Percentiles rank a stretch among this genome's conserved stretches.
phyloP scores from a whole-genome alignment of 2,797 vertebrate genomes.

The Argya squamiceps region DNA sequence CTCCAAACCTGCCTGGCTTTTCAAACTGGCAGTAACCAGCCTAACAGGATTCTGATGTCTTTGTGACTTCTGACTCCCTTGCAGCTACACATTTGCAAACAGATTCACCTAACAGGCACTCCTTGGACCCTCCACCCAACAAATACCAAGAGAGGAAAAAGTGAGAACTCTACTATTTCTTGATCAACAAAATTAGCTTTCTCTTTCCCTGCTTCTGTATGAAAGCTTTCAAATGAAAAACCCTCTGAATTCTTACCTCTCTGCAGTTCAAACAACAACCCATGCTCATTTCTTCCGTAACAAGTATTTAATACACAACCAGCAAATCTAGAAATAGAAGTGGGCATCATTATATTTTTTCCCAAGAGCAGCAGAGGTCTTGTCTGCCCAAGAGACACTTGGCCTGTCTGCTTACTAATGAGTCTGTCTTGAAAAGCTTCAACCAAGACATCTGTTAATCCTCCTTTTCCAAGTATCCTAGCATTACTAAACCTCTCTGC shows the following conservation, averaged over 20 bases:
- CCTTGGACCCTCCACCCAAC: not conserved
- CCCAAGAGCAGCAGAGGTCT: not conserved
- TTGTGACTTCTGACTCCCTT: not conserved
- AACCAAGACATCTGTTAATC: not conserved
- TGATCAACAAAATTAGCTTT: not conserved
- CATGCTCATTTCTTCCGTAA: constrained; percentile 3
- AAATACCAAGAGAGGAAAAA: not conserved
- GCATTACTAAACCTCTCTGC: not conserved
- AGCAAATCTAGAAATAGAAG: constrained; percentile 19
- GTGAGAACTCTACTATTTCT: not conserved
- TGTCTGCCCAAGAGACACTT: not conserved
- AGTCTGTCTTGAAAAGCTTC: not conserved
- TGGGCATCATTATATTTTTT: not conserved
- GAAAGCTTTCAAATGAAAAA: not conserved
- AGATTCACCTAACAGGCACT: not conserved
- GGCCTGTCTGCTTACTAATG: not conserved
- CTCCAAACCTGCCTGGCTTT: not conserved
- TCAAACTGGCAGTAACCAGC: not conserved
- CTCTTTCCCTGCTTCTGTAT: not conserved
- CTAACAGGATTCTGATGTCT: not conserved
- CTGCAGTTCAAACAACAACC: not conserved
- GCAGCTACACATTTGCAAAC: not conserved
- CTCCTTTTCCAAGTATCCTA: not conserved
- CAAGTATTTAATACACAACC: not conserved
- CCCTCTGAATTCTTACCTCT: not conserved